These are phyloP conservation scores for Tetramorium alpestre DNA, from an alignment of 1,140 invertebrate genomes.

Conservation along the genomic window DNA sequence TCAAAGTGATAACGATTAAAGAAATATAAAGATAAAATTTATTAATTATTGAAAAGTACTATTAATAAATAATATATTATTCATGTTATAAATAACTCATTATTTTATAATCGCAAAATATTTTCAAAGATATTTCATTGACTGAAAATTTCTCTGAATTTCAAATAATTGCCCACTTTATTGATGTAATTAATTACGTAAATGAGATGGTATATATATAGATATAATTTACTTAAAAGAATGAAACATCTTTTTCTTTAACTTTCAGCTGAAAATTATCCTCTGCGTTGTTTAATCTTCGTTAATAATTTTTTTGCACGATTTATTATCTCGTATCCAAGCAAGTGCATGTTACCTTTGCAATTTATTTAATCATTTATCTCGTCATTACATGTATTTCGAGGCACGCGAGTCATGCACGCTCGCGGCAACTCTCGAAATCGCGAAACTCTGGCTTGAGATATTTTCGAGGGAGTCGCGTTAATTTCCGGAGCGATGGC, in stretches of 20 bases:
- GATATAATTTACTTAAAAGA: neutral
- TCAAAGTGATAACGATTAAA: neutral
- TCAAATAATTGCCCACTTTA: neutral
- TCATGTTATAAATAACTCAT: neutral
- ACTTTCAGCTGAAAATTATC: neutral
- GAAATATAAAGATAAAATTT: neutral
- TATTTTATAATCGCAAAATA: neutral
- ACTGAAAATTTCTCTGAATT: neutral
- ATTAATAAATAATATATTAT: neutral
- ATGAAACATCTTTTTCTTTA: neutral
- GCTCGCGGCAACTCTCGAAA: constrained; percentile 16
- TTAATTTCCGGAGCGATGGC: constrained; percentile 56
- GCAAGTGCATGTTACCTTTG: neutral
- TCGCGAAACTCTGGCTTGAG: constrained; percentile 10
- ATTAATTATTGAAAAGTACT: neutral
- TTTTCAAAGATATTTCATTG: neutral
- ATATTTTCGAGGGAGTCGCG: constrained; percentile 33
- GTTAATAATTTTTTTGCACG: neutral
- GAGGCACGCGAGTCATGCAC: neutral
- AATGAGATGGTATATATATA: neutral
- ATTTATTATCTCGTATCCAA: neutral
- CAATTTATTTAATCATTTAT: constrained; percentile 33
- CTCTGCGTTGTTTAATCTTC: neutral
- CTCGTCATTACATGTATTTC: neutral
- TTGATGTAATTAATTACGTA: neutral